Conservation (phyloP, 2,888 invertebrate genomes). For the Conus canariensis region DNA sequence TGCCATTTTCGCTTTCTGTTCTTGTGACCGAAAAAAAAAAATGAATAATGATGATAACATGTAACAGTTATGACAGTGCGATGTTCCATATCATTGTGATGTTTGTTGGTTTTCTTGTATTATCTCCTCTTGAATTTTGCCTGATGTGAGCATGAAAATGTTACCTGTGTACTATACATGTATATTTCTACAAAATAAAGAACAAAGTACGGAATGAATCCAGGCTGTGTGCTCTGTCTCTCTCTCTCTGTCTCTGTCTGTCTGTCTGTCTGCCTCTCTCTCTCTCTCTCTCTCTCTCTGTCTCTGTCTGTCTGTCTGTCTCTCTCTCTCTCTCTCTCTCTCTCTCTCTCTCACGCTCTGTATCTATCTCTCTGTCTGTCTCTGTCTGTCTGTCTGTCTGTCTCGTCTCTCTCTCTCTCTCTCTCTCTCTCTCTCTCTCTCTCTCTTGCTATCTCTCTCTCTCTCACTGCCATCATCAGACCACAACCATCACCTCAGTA, state of each 20-base stretch:
- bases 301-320: constrained; percentile 1
- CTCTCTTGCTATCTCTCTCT: background rate
- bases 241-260: background rate
- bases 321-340: constrained; percentile 9
- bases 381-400: background rate
- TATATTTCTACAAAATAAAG: constrained; percentile 14
- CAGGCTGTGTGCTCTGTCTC: background rate
- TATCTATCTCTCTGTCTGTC: constrained; percentile 9
- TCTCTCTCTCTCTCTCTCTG: constrained; percentile 19
- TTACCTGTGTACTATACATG: background rate
- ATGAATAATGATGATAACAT: no score
- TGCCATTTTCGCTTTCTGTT: no score
- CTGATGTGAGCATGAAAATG: background rate
- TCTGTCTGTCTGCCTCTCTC: constrained; percentile 3
- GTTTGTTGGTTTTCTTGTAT: constrained; percentile 9
- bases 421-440: background rate
- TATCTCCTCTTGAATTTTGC: constrained; percentile 1
- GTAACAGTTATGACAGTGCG: no score
- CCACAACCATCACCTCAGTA: no score
- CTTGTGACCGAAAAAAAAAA: no score
- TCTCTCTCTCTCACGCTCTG: constrained; percentile 2
- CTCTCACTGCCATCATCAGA: background rate
- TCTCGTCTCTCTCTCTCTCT: background rate
- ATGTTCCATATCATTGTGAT: constrained; percentile 2
- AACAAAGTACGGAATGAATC: background rate